These are phyloP conservation scores for Takifugu bimaculatus DNA, from an alignment of 2,113 vertebrate species.

Conservation along the genomic window DNA sequence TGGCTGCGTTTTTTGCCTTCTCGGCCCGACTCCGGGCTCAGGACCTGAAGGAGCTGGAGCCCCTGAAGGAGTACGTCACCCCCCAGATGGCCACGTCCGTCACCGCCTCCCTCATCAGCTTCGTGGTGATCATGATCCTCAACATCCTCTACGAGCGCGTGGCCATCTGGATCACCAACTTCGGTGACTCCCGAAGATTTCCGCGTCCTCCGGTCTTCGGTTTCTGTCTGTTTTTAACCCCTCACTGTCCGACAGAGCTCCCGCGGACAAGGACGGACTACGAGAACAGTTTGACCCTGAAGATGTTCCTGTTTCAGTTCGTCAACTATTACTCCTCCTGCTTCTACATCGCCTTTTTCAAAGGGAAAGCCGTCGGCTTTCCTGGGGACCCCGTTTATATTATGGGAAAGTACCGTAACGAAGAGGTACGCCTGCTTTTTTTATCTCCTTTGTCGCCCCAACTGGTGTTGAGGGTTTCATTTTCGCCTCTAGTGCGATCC, in stretches of 20 bases:
- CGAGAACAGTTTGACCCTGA: constrained; percentile 92
- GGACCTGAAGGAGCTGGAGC: constrained; percentile 74
- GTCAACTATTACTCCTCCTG: constrained; percentile 97
- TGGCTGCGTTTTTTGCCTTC: constrained; percentile 87
- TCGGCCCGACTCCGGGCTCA: constrained; percentile 69
- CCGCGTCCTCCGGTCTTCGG: neutral
- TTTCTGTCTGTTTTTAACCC: neutral
- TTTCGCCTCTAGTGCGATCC: constrained; percentile 84
- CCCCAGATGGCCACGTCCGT: constrained; percentile 90
- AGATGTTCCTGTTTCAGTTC: constrained; percentile 97
- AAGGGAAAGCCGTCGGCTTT: constrained; percentile 88
- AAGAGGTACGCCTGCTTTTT: constrained; percentile 77
- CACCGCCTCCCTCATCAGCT: constrained; percentile 89
- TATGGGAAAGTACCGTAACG: constrained; percentile 85
- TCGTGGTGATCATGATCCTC: constrained; percentile 89
- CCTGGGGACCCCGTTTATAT: constrained; percentile 87
- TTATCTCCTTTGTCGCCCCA: neutral
- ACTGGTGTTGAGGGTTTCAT: neutral
- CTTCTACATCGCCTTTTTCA: constrained; percentile 94
- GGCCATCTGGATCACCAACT: constrained; percentile 91
- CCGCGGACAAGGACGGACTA: constrained; percentile 90
- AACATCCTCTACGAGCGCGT: constrained; percentile 89
- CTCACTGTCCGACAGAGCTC: constrained; percentile 74
- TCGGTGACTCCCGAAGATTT: constrained; percentile 70
- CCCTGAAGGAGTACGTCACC: constrained; percentile 86